Conservation (phyloP, 1,140 invertebrate species). For the Trichonephila inaurata region DNA sequence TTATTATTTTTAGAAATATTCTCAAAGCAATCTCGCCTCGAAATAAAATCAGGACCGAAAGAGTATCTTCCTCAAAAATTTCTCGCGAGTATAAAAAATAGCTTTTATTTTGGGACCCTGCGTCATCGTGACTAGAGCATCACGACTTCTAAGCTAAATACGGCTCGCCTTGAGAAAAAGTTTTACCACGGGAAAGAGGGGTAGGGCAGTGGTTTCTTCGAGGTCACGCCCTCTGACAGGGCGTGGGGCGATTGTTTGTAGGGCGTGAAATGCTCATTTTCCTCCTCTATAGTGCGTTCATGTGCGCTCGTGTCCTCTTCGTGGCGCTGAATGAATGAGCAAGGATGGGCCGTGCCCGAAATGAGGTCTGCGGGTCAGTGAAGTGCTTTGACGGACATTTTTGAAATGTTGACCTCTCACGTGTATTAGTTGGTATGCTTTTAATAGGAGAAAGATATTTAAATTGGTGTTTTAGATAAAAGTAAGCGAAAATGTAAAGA, state of each 20-base stretch:
- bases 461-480: too few relatives aligned
- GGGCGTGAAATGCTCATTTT: not conserved
- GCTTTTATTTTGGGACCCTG: too few relatives aligned
- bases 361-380: not conserved
- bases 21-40: too few relatives aligned
- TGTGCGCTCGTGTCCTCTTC: not conserved
- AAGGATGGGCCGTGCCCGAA: not conserved
- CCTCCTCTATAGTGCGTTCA: not conserved
- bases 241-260: not conserved
- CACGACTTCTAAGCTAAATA: not conserved
- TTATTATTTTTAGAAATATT: too few relatives aligned
- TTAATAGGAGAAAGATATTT: too few relatives aligned
- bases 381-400: not conserved
- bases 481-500: too few relatives aligned
- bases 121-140: not conserved
- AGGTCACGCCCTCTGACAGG: not conserved
- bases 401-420: too few relatives aligned
- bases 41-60: too few relatives aligned
- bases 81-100: too few relatives aligned
- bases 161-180: not conserved
- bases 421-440: too few relatives aligned
- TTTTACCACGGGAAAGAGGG: conserved; percentile 4
- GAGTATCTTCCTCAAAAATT: too few relatives aligned
- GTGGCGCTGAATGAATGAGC: not conserved
- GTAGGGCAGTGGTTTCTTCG: not conserved